Evolutionary conservation across 2,797 vertebrate species (phyloP), one percentile per base, ranked within the genome.

Genomic region (Sebastes elongatus): DNA sequence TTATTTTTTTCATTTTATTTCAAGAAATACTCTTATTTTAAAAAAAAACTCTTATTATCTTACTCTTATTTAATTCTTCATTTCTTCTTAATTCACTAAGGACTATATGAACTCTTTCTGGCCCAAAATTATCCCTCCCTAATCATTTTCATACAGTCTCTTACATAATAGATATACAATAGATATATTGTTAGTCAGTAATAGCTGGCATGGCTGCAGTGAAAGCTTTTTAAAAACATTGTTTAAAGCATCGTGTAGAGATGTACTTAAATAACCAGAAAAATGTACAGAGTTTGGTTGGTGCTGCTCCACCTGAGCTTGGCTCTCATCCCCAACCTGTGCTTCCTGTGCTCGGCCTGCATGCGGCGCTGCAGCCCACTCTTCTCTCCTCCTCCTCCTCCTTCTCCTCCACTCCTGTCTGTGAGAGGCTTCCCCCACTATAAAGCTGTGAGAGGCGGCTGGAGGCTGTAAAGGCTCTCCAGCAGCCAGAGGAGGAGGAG

Each of bases 391-490:
- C 6, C 11, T 25, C 57, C 16, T 28, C 27, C 9, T 22, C 33
- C 23, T 22, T 11, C 22, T 32, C 38, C n/a, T 27, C 27, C 35
- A 28, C 20, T 10, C 11, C 11, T 11, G n/a, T 55, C n/a, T 74
- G 63, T 11, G 70, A 9, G 82, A 83, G 83, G 86, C 79, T 83
- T 85, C 49, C 77, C 76, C 78, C 4, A 2, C 22, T 87, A 86
- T 85, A 89, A 87, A 88, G 67, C 64, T 18, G 56, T 2, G 78
- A 6, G 84, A 64, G 57, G 60, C 71, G 10, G 73, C 77, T 63
- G 80, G 49, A 27, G 74, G 78, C 72, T 71, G 86, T 46, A 80
- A n/a, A 89, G 82, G 70, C 76, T 82, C 68, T 65, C 78, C 82
- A 23, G 78, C 82, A 82, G 79, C 84, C 84, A 35, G 73, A 63